A percentile compares a stretch with the other conserved stretches of the same genome.
phyloP scores from a whole-genome alignment of 1,140 invertebrate genomes.

The Lordiphosa clarofinis region DNA sequence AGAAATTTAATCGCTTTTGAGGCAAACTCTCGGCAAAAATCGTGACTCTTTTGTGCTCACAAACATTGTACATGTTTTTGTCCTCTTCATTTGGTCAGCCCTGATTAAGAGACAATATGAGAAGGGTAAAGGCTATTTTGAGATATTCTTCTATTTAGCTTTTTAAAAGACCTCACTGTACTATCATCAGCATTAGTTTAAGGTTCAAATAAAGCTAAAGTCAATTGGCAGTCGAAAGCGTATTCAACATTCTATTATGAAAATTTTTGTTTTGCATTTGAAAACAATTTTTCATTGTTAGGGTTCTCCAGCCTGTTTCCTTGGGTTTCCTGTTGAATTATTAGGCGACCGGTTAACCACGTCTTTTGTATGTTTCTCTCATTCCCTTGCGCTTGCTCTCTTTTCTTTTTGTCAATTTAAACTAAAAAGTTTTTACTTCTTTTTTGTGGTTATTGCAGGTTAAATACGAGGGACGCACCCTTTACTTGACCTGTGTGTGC shows the following conservation, averaged over 20 bases:
- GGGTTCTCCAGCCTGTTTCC: slow-evolving; percentile 12
- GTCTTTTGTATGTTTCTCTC: slow-evolving; percentile 2
- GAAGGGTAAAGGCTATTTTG: too few relatives aligned
- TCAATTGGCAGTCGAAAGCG: too few relatives aligned
- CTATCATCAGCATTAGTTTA: too few relatives aligned
- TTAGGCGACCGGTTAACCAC: slow-evolving; percentile 32
- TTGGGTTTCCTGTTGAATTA: slow-evolving; percentile 33
- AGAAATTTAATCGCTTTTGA: too few relatives aligned
- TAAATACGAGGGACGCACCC: slow-evolving; percentile 91
- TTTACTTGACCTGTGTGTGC: slow-evolving; percentile 95
- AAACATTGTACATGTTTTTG: too few relatives aligned
- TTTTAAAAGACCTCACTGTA: too few relatives aligned
- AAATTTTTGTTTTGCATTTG: slow-evolving; percentile 20
- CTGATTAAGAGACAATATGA: too few relatives aligned
- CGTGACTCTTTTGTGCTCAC: too few relatives aligned
- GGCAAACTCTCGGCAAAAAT: too few relatives aligned
- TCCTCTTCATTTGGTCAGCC: too few relatives aligned
- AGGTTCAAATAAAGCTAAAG: too few relatives aligned
- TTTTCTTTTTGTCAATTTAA: slow-evolving; percentile 17
- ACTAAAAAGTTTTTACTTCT: neutral
- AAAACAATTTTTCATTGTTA: slow-evolving; percentile 73
- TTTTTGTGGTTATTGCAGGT: slow-evolving; percentile 83
- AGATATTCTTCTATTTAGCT: too few relatives aligned
- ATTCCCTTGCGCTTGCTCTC: slow-evolving; percentile 10
- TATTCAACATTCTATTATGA: neutral